Evolutionary conservation across 2,888 invertebrate species (phyloP).

Genomic region (Caenorhabditis macrosperma): DNA sequence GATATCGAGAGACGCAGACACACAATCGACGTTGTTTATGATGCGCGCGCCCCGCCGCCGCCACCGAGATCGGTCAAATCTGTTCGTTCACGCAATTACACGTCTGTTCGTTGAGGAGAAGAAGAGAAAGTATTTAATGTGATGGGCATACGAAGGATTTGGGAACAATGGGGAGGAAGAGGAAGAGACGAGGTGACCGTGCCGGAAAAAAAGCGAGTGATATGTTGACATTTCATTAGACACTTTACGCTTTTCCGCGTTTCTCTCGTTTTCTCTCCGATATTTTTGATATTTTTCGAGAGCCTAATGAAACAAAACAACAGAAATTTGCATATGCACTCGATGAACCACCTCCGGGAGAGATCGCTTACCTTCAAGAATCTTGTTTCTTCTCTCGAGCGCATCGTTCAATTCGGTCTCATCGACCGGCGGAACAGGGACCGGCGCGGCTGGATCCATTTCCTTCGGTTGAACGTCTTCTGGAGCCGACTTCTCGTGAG

Average conservation of each 20-base stretch:
- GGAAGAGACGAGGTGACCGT: constrained; percentile 2
- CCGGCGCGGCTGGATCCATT: constrained; percentile 11
- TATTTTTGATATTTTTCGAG: constrained; percentile 2
- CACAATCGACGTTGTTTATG: constrained; percentile 36
- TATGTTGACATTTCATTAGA: constrained; percentile 56
- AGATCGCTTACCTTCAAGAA: constrained; percentile 60
- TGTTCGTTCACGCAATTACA: constrained; percentile 7
- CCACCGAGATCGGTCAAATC: constrained; percentile 20
- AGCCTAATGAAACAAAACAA: constrained; percentile 15
- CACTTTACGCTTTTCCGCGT: constrained; percentile 38
- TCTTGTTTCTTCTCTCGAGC: constrained; percentile 61
- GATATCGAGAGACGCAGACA: constrained; percentile 24
- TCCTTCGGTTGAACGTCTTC: background rate
- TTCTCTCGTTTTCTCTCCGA: constrained; percentile 13
- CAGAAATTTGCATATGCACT: constrained; percentile 45
- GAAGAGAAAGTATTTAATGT: background rate
- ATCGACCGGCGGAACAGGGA: constrained; percentile 29
- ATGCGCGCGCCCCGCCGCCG: constrained; percentile 21
- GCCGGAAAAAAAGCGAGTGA: constrained; percentile 45
- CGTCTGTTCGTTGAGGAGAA: background rate
- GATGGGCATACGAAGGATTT: background rate
- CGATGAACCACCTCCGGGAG: background rate
- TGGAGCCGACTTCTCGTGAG: constrained; percentile 43
- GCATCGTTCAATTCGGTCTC: constrained; percentile 57
- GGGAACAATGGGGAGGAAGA: constrained; percentile 1